A percentile compares a stretch with the other conserved stretches of the same genome.
Evolutionary conservation across 2,113 vertebrate species (phyloP).

Genomic region (Ailurus styani): DNA sequence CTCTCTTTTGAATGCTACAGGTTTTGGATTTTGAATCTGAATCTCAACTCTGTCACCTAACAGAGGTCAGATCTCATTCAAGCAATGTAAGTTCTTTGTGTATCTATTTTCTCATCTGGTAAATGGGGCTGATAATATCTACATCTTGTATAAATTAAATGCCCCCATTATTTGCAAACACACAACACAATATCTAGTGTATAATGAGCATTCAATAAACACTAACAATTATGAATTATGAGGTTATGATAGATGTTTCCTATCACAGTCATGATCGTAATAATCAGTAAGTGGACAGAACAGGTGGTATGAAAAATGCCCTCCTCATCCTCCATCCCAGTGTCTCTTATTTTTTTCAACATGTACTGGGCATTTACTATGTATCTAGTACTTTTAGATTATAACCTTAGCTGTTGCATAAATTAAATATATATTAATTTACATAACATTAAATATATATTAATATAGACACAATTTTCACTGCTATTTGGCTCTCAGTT

Average conservation of each 20-base stretch:
- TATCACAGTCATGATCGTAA: background rate
- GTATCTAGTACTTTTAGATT: background rate
- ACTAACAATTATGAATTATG: background rate
- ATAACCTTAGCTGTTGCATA: background rate
- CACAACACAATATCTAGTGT: background rate
- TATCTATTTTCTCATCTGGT: background rate
- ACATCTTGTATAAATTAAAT: background rate
- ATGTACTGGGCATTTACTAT: background rate
- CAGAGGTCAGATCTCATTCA: background rate
- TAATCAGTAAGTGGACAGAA: background rate
- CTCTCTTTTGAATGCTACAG: background rate
- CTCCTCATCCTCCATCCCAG: background rate
- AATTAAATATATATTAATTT: background rate
- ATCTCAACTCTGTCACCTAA: background rate
- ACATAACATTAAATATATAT: background rate
- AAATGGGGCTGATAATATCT: background rate
- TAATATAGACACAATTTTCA: background rate
- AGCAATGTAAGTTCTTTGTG: background rate
- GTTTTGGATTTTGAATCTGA: conserved; percentile 20
- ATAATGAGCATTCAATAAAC: background rate
- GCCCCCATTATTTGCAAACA: background rate
- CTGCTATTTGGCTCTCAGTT: background rate
- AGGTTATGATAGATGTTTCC: background rate
- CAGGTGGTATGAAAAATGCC: background rate
- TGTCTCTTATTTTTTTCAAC: background rate